Conservation (phyloP, 1,140 invertebrate species). For the Ips nitidus region DNA sequence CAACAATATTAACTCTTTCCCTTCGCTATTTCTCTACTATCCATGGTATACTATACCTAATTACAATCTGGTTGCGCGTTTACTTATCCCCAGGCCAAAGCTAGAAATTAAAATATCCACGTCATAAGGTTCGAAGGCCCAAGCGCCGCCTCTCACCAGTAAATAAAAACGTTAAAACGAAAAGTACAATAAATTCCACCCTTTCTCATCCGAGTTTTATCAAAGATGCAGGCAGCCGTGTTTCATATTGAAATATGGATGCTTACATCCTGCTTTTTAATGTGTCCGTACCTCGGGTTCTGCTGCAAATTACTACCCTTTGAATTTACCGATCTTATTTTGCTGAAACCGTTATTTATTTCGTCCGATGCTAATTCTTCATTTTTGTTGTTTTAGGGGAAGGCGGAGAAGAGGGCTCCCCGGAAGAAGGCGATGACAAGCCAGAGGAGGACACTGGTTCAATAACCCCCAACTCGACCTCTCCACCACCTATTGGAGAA, state of each 20-base stretch:
- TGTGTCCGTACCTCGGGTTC: constrained; percentile 22
- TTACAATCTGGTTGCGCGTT: not conserved
- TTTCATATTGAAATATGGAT: constrained; percentile 33
- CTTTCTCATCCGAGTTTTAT: constrained; percentile 29
- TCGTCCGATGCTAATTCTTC: not conserved
- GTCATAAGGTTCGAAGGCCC: not conserved
- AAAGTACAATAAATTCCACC: constrained; percentile 23
- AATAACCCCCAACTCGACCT: constrained; percentile 57
- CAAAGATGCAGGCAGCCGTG: constrained; percentile 28
- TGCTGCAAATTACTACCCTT: constrained; percentile 26
- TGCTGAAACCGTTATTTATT: constrained; percentile 10
- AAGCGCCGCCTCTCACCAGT: constrained; percentile 3
- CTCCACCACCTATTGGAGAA: constrained; percentile 45
- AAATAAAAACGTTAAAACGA: constrained; percentile 25
- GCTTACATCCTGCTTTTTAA: constrained; percentile 33
- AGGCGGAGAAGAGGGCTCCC: constrained; percentile 59
- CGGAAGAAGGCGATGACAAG: constrained; percentile 52
- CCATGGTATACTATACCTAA: no score
- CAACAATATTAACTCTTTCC: no score
- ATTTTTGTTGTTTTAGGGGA: constrained; percentile 56
- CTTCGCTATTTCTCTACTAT: no score
- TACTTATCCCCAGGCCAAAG: not conserved
- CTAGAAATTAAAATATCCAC: constrained; percentile 5
- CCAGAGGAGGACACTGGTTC: constrained; percentile 59
- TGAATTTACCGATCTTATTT: constrained; percentile 17